Conservation (phyloP, 2,888 invertebrate species). For the Hymenopus coronatus region DNA sequence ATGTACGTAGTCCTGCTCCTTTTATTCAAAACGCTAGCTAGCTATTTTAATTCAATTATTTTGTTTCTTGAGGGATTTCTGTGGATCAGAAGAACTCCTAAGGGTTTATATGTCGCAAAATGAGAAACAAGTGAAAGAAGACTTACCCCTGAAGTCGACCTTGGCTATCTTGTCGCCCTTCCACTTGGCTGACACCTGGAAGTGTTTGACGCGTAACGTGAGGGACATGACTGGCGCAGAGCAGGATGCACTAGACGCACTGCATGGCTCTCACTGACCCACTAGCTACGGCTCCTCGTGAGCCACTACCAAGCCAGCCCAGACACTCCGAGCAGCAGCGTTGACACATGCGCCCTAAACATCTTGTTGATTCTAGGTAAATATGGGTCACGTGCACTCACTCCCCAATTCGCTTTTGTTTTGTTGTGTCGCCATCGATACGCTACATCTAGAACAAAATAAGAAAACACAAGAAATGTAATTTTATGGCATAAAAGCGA, state of each 20-base stretch:
- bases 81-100: too few species aligned
- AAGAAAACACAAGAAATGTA: too few species aligned
- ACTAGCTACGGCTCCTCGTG: neutral
- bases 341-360: neutral
- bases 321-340: neutral
- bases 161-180: slow-evolving; percentile 66
- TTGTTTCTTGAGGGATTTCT: too few species aligned
- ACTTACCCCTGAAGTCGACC: slow-evolving; percentile 75
- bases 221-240: slow-evolving; percentile 58
- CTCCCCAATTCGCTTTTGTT: neutral
- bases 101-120: too few species aligned
- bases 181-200: slow-evolving; percentile 62
- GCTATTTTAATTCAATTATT: too few species aligned
- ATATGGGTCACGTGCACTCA: neutral
- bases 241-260: neutral
- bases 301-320: neutral
- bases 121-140: neutral
- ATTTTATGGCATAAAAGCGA: too few species aligned
- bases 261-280: neutral
- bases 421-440: neutral
- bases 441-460: too few species aligned
- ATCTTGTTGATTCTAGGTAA: neutral
- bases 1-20: too few species aligned
- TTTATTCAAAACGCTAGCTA: too few species aligned
- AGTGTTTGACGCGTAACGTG: slow-evolving; percentile 63